Evolutionary conservation across 2,888 invertebrate species (phyloP), one percentile per base, ranked within the genome.

Genomic region (Acrocyrtus sp.): DNA sequence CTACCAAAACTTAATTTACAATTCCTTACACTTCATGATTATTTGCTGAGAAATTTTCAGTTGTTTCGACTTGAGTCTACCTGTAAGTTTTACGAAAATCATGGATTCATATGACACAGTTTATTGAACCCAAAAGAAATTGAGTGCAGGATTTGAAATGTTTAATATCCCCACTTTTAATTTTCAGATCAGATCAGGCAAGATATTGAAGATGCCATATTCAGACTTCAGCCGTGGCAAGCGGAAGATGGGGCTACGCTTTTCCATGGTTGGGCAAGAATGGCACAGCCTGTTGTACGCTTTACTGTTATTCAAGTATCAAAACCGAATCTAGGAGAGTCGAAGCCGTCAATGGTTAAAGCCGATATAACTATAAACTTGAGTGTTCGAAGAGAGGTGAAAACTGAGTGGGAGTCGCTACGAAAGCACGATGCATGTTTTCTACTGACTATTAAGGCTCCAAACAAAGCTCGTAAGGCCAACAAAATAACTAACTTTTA

Each of bases 341-440:
- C 93, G 82, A 91, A 95, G 51, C 99, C 99, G 0, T 96, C 98
- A 0, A 87, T 96, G 65, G 99, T 99, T 0, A 88, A 97, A 47
- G 98, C 98, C 4, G 98, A 99, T 83, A 91, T 99, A 3, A 91
- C 93, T 0, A 92, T 99, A 3, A 96, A 95, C 50, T 87, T 99
- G 21, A 95, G 94, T 82, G 93, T 97, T 0, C 88, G 96, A 8
- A 89, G 90, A 54, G 96, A 97, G 83, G 93, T 99, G 75, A 96
- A 97, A 84, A 88, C 89, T 6, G 99, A 99, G 85, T 99, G 99
- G 99, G 97, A 98, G 85, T 92, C 91, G 81, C 86, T 99, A 47
- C 87, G 98, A 62, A 97, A 96, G 83, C 98, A 99, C 83, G 99
- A 99, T 83, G 98, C 99, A 2, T 97, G 98, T 83, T 98, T 99